Conservation (phyloP, 64 coral and sea anemone genomes). For the Stichodactyla mertensii region DNA sequence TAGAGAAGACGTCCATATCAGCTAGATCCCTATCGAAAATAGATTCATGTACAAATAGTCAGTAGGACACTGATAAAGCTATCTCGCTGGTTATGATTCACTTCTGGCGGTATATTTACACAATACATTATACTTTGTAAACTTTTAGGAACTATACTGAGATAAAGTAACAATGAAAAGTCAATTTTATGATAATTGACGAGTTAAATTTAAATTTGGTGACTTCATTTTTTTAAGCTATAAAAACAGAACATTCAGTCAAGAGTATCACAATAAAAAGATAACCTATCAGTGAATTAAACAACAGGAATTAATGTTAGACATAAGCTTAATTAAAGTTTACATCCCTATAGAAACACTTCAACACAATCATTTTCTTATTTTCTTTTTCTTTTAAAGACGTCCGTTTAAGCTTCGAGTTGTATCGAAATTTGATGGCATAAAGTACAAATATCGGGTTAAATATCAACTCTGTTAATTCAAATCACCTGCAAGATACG, state of each 20-base stretch:
- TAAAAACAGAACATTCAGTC: no score
- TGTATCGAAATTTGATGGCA: neutral
- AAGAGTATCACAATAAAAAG: neutral
- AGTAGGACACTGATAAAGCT: neutral
- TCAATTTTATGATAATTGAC: no score
- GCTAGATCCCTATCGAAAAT: slow-evolving; percentile 52
- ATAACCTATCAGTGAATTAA: neutral
- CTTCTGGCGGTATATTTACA: neutral
- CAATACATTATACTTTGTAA: neutral
- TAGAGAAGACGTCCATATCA: slow-evolving; percentile 79
- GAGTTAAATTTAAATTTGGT: no score
- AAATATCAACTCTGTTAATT: neutral
- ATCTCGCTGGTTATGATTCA: neutral
- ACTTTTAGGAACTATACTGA: neutral
- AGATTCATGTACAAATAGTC: neutral
- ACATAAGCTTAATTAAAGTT: neutral
- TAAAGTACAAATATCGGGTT: neutral
- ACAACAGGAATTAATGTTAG: neutral
- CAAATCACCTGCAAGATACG: slow-evolving; percentile 63
- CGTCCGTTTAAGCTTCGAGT: neutral
- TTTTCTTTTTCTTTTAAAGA: neutral
- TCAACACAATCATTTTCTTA: neutral
- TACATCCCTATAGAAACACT: neutral
- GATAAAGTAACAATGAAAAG: neutral
- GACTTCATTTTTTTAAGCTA: no score